Base-by-base conservation (phyloP, 2,888 invertebrate species). In the Masnerella sp. region DNA sequence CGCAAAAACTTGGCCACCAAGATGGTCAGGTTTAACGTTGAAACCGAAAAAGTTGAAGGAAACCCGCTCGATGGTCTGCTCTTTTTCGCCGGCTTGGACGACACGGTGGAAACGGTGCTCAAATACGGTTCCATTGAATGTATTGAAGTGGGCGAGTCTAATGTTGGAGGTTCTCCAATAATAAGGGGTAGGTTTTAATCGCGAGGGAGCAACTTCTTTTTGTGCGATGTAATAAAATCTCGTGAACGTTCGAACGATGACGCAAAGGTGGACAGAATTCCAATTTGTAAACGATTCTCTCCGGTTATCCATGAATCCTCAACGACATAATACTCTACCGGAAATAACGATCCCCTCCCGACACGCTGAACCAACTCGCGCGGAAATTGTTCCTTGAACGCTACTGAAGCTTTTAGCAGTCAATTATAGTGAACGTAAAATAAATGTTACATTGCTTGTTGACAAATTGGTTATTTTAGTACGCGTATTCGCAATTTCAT, bases 21-120 rank as follows among this genome's bases (percentile, higher is more conserved):
- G 38, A 82, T 77, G 5, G 85, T 85, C 18, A 78, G 86, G 14
- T 85, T 85, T 61, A 72, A 81, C 62, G 81, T 82, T 22, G 81
- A 81, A 14, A 72, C 69, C n/a, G 74, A 49, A 3, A 15, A 64
- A 8, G 14, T 56, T n/a, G n/a, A 28, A 17, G 11, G 11, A n/a
- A n/a, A 3, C 15, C 38, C 47, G 20, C 65, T 65, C 45, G 28
- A 4, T 14, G 51, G 40, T 1, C n/a, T 64, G n/a, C 1, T 20
- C 2, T 72, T 67, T 30, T 67, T 72, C 11, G 59, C 52, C 0
- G 25, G 54, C 17, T 54, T 70, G 62, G 51, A 67, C 2, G 49
- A 49, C 7, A 71, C 71, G 3, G 8, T 59, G 34, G 65, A 65
- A 45, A 40, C 49, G 5, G 11, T 72, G 20, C 4, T 67, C 20